phyloP scores from a whole-genome alignment of 2,113 vertebrate genomes.

The Campylomormyrus numenius region DNA sequence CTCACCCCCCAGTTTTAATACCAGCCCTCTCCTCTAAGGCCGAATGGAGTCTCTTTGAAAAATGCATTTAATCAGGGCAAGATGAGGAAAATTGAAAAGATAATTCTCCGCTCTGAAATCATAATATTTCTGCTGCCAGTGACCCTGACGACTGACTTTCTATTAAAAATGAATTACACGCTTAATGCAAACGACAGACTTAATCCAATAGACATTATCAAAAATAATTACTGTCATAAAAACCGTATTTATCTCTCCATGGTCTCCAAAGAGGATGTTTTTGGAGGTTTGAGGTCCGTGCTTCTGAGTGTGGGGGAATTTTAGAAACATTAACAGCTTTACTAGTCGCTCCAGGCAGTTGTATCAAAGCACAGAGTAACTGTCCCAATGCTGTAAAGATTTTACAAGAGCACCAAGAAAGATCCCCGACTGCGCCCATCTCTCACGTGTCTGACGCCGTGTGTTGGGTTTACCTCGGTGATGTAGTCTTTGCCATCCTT shows the following conservation, averaged over 20 bases:
- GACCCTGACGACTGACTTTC: background rate
- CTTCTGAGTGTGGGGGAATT: background rate
- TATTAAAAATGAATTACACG: background rate
- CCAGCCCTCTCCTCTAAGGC: background rate
- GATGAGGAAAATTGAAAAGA: slow-evolving; percentile 9
- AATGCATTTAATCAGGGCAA: slow-evolving; percentile 8
- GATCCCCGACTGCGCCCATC: background rate
- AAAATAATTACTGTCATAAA: background rate
- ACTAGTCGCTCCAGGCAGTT: background rate
- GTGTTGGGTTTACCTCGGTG: slow-evolving; percentile 74
- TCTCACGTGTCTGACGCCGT: background rate
- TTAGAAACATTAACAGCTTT: background rate
- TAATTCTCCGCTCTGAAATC: background rate
- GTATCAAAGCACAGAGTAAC: background rate
- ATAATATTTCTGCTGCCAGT: background rate
- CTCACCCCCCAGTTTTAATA: background rate
- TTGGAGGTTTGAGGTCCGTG: background rate
- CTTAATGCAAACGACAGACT: background rate
- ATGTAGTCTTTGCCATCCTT: slow-evolving; percentile 98
- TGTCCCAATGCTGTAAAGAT: background rate
- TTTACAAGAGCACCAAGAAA: background rate
- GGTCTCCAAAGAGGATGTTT: background rate
- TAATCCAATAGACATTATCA: background rate
- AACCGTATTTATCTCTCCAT: background rate
- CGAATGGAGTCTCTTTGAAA: background rate